Evolutionary conservation across 2,797 vertebrate species (phyloP).

Genomic region (Schizothorax lantsangensis): DNA sequence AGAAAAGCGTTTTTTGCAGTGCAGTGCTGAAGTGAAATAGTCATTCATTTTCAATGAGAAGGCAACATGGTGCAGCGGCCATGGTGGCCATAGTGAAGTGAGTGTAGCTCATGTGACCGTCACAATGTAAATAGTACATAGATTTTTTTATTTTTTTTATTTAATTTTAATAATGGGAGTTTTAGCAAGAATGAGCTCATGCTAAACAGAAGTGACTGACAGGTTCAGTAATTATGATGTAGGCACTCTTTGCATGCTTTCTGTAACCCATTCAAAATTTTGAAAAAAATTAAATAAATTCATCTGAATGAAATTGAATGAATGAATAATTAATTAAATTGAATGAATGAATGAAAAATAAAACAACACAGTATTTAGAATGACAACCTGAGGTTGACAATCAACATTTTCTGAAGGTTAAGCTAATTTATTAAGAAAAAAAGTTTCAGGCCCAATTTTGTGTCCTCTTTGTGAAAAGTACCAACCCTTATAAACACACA

Average conservation of each 20-base stretch:
- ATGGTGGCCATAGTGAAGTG: background rate
- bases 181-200: background rate
- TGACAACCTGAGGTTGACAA: background rate
- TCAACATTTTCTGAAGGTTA: background rate
- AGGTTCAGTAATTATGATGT: background rate
- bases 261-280: background rate
- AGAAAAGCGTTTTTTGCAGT: too few relatives aligned
- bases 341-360: background rate
- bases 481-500: background rate
- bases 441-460: background rate
- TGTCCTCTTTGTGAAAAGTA: background rate
- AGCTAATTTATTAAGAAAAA: background rate
- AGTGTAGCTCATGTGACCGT: background rate
- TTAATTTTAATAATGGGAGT: background rate
- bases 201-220: background rate
- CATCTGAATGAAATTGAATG: background rate
- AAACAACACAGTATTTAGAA: background rate
- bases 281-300: too few relatives aligned
- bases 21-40: background rate
- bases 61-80: background rate
- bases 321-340: too few relatives aligned
- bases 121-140: background rate
- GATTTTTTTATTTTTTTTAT: background rate
- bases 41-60: background rate
- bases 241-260: background rate